These are phyloP conservation scores for Apocrypta bakeri DNA, from an alignment of 1,140 invertebrate genomes.

Conservation along the genomic window DNA sequence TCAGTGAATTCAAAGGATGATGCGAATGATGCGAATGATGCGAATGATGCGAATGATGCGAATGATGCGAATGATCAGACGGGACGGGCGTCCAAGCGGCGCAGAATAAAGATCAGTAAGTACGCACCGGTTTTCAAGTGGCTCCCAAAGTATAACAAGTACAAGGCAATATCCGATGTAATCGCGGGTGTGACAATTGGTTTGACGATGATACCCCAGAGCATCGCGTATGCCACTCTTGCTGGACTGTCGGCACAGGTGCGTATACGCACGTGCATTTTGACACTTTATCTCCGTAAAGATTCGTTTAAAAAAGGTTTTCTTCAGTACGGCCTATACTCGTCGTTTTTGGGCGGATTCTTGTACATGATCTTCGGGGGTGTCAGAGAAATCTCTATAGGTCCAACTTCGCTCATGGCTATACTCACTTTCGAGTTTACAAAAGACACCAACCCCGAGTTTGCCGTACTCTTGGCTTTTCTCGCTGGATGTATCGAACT, in stretches of 20 bases:
- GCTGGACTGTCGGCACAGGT: constrained; percentile 84
- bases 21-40: too few species aligned
- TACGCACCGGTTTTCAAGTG: constrained; percentile 78
- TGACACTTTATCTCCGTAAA: too few species aligned
- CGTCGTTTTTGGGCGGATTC: constrained; percentile 84
- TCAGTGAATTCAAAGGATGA: constrained; percentile 15
- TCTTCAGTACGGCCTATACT: constrained; percentile 83
- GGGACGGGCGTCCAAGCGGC: background rate
- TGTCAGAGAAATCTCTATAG: constrained; percentile 92
- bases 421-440: constrained; percentile 86
- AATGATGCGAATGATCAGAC: too few species aligned
- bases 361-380: constrained; percentile 92
- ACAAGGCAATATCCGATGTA: constrained; percentile 78
- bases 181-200: constrained; percentile 87
- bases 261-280: too few species aligned
- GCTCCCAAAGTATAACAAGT: constrained; percentile 78
- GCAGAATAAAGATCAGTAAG: constrained; percentile 49
- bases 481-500: constrained; percentile 85
- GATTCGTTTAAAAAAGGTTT: background rate
- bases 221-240: constrained; percentile 86
- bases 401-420: constrained; percentile 90
- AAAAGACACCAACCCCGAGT: constrained; percentile 81
- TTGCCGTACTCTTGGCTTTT: constrained; percentile 87
- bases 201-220: constrained; percentile 88
- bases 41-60: too few species aligned